A percentile compares a stretch with the other conserved stretches of the same genome.
These are phyloP conservation scores for Spialia ferax DNA, from an alignment of 2,888 invertebrate species.

Conservation along the genomic window DNA sequence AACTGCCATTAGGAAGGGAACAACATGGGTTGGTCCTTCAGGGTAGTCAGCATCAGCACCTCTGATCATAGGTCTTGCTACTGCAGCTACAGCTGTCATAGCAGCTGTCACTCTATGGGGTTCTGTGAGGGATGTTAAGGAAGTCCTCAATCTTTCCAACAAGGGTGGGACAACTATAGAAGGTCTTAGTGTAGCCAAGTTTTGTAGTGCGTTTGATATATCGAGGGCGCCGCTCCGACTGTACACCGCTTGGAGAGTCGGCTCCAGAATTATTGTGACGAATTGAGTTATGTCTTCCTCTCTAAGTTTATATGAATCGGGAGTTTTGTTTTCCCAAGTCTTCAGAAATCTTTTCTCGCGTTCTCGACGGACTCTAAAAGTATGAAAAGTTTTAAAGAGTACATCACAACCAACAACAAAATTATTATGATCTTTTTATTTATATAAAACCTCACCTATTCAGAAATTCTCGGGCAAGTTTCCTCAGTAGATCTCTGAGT, in stretches of 20 bases:
- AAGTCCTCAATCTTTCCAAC: slow-evolving; percentile 92
- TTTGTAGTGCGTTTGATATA: slow-evolving; percentile 89
- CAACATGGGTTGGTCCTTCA: slow-evolving; percentile 93
- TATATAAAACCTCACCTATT: slow-evolving; percentile 71
- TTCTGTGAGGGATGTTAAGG: slow-evolving; percentile 95
- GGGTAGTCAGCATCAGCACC: slow-evolving; percentile 86
- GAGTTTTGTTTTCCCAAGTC: slow-evolving; percentile 90
- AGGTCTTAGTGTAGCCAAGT: slow-evolving; percentile 93
- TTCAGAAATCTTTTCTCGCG: slow-evolving; percentile 84
- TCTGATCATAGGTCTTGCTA: slow-evolving; percentile 88
- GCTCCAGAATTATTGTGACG: slow-evolving; percentile 91
- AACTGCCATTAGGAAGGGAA: slow-evolving; percentile 92
- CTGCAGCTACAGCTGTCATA: slow-evolving; percentile 90
- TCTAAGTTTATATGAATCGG: slow-evolving; percentile 90
- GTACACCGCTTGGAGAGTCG: slow-evolving; percentile 93
- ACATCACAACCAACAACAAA: not conserved
- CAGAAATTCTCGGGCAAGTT: slow-evolving; percentile 89
- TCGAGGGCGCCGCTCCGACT: slow-evolving; percentile 89
- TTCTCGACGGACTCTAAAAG: slow-evolving; percentile 87
- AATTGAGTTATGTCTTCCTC: slow-evolving; percentile 94
- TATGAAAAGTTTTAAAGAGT: not conserved
- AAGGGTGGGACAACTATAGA: slow-evolving; percentile 94
- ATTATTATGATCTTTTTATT: no score
- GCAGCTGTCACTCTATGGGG: slow-evolving; percentile 93
- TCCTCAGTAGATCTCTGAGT: slow-evolving; percentile 89